Percentiles rank a stretch among this genome's conserved stretches.
Evolutionary conservation across 1,140 invertebrate species (phyloP).

Genomic region (Drosophila punjabiensis): DNA sequence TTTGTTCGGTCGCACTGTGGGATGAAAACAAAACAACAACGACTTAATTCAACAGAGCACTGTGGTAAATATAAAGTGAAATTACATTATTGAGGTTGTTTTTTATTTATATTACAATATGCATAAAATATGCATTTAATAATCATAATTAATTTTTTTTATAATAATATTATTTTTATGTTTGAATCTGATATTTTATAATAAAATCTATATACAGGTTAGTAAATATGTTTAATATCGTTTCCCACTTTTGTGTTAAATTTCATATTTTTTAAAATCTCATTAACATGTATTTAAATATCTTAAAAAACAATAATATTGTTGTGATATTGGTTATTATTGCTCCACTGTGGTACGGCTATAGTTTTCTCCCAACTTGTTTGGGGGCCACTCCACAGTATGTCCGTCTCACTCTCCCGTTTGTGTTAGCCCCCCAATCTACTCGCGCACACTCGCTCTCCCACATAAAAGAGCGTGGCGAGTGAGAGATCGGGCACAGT

Average conservation of each 20-base stretch:
- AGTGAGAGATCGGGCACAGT: conserved; percentile 40
- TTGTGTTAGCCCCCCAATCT: conserved; percentile 29
- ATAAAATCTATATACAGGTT: too few species aligned
- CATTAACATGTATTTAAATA: neutral
- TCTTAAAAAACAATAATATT: neutral
- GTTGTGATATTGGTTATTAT: neutral
- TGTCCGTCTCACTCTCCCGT: conserved; percentile 20
- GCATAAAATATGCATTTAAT: too few species aligned
- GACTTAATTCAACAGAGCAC: neutral
- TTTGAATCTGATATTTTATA: too few species aligned
- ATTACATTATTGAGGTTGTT: neutral
- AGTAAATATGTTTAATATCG: too few species aligned
- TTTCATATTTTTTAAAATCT: neutral
- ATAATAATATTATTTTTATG: too few species aligned
- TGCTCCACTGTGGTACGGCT: neutral
- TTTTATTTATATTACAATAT: neutral
- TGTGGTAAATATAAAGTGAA: neutral
- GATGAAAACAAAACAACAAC: fast-evolving
- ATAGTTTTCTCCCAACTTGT: conserved; percentile 33
- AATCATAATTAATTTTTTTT: neutral
- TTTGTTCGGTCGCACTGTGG: conserved; percentile 3
- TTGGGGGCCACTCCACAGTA: conserved; percentile 24
- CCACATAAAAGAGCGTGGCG: conserved; percentile 44
- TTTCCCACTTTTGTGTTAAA: neutral
- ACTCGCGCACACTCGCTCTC: conserved; percentile 63